phyloP scores from a whole-genome alignment of 2,797 vertebrate species.

The Philypnodon macrostomus region DNA sequence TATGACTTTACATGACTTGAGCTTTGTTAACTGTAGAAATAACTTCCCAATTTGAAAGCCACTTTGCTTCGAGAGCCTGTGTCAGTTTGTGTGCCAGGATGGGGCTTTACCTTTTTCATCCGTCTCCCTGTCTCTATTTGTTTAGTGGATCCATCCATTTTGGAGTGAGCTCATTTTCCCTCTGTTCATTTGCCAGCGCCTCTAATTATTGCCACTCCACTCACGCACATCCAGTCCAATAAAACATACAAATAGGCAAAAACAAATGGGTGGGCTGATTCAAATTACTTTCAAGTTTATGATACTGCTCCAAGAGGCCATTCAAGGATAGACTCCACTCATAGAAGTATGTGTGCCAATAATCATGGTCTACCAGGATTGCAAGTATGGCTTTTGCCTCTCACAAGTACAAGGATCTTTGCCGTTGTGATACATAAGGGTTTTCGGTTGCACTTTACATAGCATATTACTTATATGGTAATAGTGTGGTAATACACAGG shows the following conservation, averaged over 20 bases:
- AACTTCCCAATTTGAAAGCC: neutral
- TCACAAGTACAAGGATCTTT: no score
- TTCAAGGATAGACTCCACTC: conserved; percentile 13
- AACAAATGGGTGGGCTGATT: conserved; percentile 32
- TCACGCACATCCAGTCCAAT: conserved; percentile 14
- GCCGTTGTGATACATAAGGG: no score
- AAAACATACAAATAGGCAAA: conserved; percentile 35
- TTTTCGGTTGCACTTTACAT: no score
- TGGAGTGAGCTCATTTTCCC: conserved; percentile 5
- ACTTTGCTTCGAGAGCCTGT: no score
- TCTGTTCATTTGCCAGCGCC: conserved; percentile 38
- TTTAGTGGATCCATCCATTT: conserved; percentile 4
- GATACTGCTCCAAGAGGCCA: conserved; percentile 15
- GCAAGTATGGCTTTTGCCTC: no score
- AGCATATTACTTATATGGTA: no score
- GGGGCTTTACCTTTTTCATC: conserved; percentile 16
- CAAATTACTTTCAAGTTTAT: conserved; percentile 13
- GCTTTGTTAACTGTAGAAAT: conserved; percentile 4
- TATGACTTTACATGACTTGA: neutral
- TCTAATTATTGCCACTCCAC: conserved; percentile 29
- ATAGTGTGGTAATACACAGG: no score
- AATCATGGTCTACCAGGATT: no score
- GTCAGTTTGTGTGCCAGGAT: conserved; percentile 6
- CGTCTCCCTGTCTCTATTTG: conserved; percentile 10
- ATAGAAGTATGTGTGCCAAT: no score